Evolutionary conservation across 2,797 vertebrate species (phyloP).

Genomic region (Leuciscus waleckii): DNA sequence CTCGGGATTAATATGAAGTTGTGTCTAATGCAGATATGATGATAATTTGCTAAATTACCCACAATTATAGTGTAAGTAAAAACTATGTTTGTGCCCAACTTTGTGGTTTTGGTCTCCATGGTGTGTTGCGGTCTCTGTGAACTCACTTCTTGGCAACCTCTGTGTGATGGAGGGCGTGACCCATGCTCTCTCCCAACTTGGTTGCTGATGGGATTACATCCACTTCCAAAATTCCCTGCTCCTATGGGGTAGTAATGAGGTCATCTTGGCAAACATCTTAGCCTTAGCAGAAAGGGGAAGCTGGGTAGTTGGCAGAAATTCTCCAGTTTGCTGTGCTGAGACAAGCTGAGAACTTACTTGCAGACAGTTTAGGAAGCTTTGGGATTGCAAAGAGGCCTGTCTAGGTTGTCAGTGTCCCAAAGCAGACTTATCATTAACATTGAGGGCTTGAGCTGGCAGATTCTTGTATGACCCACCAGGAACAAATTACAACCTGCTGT

Average conservation of each 20-base stretch:
- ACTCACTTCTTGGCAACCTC: conserved; percentile 47
- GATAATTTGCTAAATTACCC: conserved; percentile 47
- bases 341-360: conserved; percentile 29
- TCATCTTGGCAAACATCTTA: conserved; percentile 51
- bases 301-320: neutral
- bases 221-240: conserved; percentile 46
- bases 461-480: conserved; percentile 68
- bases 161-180: conserved; percentile 46
- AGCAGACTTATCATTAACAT: conserved; percentile 56
- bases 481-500: conserved; percentile 75
- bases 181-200: conserved; percentile 40
- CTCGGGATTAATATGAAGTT: conserved; percentile 20
- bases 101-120: conserved; percentile 48
- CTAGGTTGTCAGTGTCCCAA: conserved; percentile 39
- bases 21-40: conserved; percentile 25
- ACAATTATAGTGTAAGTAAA: conserved; percentile 24
- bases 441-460: conserved; percentile 53
- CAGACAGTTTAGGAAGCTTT: conserved; percentile 55
- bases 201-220: conserved; percentile 59
- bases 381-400: conserved; percentile 59
- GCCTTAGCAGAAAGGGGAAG: conserved; percentile 49
- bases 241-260: conserved; percentile 40
- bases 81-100: conserved; percentile 30
- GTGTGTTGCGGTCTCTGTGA: conserved; percentile 50
- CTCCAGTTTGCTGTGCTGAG: conserved; percentile 12